phyloP scores from a whole-genome alignment of 2,113 vertebrate genomes.

The Piaya cayana region DNA sequence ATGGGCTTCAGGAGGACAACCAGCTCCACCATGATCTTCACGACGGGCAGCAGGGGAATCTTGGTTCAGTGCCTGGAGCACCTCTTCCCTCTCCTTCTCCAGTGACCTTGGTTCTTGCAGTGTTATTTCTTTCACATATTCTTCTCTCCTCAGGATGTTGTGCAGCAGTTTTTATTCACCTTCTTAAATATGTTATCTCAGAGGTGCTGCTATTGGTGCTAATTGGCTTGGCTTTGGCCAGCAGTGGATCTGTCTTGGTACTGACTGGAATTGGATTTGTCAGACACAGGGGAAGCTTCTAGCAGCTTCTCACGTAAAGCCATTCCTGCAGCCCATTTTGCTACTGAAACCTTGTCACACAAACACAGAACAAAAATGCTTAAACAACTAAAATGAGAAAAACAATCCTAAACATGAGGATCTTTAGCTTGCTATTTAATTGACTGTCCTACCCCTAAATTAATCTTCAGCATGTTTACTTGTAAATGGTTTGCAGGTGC shows the following conservation, averaged over 20 bases:
- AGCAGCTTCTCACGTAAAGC: neutral
- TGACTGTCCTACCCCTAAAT: neutral
- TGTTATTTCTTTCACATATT: neutral
- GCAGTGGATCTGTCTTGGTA: rapidly evolving
- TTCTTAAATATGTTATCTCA: neutral
- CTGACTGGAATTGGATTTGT: neutral
- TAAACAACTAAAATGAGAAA: neutral
- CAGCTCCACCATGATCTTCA: neutral
- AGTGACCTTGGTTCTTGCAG: neutral
- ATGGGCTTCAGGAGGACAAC: neutral
- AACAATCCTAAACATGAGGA: rapidly evolving
- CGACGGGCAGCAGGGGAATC: neutral
- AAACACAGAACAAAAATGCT: neutral
- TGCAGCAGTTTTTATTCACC: too few relatives aligned
- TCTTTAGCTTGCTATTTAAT: neutral
- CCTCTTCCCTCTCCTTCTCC: neutral
- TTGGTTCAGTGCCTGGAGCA: neutral
- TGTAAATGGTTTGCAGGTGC: neutral
- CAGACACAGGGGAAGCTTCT: neutral
- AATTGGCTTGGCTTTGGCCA: neutral
- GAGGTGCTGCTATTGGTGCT: neutral
- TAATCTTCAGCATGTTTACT: neutral
- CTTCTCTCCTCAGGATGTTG: neutral
- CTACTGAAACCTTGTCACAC: neutral
- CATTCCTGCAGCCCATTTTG: rapidly evolving